These are phyloP conservation scores for Dolichoris vasculosae DNA, from an alignment of 1,140 invertebrate genomes.

Conservation along the genomic window DNA sequence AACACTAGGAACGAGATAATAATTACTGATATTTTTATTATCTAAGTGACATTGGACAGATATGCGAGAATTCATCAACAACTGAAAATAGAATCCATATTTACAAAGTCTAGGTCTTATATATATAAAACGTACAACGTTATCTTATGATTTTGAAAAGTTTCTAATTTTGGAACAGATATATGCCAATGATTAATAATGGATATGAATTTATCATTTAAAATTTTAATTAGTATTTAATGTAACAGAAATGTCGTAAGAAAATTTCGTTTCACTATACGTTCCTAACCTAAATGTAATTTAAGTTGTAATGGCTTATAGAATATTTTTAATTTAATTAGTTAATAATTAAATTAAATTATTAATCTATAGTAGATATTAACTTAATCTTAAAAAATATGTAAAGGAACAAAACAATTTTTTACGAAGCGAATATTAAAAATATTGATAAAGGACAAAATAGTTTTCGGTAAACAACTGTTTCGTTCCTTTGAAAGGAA, in stretches of 20 bases:
- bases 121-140: not conserved
- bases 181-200: not conserved
- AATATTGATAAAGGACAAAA: too few relatives aligned
- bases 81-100: conserved; percentile 16
- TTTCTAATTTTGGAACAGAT: not conserved
- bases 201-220: not conserved
- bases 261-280: not conserved
- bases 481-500: too few relatives aligned
- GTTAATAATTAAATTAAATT: too few relatives aligned
- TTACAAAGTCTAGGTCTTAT: conserved; percentile 1
- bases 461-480: too few relatives aligned
- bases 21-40: conserved; percentile 15
- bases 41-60: conserved; percentile 8
- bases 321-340: too few relatives aligned
- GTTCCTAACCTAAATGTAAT: too few relatives aligned
- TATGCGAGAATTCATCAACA: not conserved
- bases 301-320: too few relatives aligned
- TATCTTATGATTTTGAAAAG: conserved; percentile 10
- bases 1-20: conserved; percentile 6
- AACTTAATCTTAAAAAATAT: too few relatives aligned
- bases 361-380: too few relatives aligned
- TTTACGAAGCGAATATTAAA: too few relatives aligned
- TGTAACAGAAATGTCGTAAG: not conserved
- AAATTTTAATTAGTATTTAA: conserved; percentile 4
- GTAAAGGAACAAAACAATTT: too few relatives aligned